Evolutionary conservation across 2,888 invertebrate genomes (phyloP).

Genomic region (Hirudinaria manillensis): DNA sequence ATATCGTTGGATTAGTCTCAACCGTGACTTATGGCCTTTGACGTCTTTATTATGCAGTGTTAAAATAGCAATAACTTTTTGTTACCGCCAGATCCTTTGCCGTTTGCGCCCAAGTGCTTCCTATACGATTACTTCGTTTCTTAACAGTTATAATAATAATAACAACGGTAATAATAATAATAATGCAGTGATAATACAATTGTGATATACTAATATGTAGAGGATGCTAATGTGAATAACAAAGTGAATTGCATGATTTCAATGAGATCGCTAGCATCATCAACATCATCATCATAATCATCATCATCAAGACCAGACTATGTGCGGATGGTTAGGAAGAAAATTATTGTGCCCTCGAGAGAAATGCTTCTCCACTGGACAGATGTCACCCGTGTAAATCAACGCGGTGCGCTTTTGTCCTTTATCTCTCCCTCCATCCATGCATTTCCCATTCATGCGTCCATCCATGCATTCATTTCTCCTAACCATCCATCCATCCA

Average conservation of each 20-base stretch:
- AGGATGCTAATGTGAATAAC: background rate
- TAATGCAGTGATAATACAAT: no score
- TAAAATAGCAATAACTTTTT: no score
- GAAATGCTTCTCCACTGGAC: background rate
- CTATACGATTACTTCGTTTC: no score
- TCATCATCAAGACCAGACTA: background rate
- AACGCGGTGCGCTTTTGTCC: constrained; percentile 8
- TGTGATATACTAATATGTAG: no score
- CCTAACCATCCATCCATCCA: background rate
- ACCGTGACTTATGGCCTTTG: no score
- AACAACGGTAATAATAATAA: background rate
- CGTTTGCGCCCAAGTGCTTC: no score
- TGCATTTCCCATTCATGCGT: background rate
- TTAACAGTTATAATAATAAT: no score
- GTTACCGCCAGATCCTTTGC: no score
- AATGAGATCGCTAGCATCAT: background rate
- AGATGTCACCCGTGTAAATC: constrained; percentile 15
- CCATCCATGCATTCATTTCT: background rate
- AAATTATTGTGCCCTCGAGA: constrained; percentile 12
- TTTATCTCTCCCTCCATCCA: constrained; percentile 25
- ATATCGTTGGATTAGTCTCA: no score
- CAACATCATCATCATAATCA: background rate
- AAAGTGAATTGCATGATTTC: background rate
- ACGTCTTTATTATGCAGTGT: no score
- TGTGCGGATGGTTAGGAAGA: constrained; percentile 3